phyloP scores from a whole-genome alignment of 2,888 invertebrate genomes.

The Dynastes hyllus region DNA sequence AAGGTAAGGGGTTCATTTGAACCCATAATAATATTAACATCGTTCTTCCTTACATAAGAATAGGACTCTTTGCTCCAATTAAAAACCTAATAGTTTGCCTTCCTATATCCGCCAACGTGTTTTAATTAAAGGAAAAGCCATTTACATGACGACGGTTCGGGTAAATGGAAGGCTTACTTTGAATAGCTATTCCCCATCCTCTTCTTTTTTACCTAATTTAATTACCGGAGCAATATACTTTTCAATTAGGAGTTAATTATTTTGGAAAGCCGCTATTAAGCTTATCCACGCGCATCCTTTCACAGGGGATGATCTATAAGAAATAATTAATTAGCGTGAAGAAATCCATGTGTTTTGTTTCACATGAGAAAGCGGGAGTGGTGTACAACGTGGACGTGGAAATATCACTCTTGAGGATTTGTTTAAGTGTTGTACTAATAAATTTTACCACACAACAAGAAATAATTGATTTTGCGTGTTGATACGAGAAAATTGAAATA shows the following conservation, averaged over 20 bases:
- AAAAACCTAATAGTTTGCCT: conserved; percentile 12
- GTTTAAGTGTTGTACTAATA: background rate
- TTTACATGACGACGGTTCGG: conserved; percentile 16
- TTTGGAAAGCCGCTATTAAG: conserved; percentile 19
- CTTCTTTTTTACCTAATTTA: conserved; percentile 25
- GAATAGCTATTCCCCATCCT: background rate
- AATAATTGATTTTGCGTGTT: background rate
- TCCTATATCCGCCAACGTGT: background rate
- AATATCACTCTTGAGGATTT: background rate
- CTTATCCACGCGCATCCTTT: conserved; percentile 10
- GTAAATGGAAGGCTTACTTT: conserved; percentile 12
- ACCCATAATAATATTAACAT: background rate
- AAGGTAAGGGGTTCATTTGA: background rate
- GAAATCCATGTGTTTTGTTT: conserved; percentile 21
- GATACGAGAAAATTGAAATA: background rate
- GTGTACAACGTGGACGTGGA: background rate
- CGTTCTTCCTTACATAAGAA: too few relatives aligned
- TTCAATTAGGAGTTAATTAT: conserved; percentile 39
- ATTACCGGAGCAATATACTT: conserved; percentile 27
- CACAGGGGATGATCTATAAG: background rate
- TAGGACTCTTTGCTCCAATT: background rate
- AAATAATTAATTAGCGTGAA: conserved; percentile 24
- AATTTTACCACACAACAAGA: background rate
- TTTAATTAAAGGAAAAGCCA: conserved; percentile 31
- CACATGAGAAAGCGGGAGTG: background rate